Evolutionary conservation across 2,113 vertebrate species (phyloP).

Genomic region (Protomyctophum bolini): DNA sequence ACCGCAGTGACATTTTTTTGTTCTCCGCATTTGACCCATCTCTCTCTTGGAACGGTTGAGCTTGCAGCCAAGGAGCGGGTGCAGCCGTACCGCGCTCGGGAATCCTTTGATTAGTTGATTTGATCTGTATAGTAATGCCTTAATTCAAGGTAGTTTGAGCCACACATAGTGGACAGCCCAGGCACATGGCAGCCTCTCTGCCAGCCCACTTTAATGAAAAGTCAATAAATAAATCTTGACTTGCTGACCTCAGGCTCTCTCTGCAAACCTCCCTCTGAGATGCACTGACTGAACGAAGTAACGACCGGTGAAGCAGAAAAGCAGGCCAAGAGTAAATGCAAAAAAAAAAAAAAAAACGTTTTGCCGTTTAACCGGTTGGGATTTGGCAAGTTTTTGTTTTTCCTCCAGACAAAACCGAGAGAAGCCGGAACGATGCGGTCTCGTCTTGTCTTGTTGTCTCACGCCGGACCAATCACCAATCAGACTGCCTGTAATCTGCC

Average conservation of each 20-base stretch:
- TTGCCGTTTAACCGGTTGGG: slow-evolving; percentile 31
- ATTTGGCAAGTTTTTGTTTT: slow-evolving; percentile 50
- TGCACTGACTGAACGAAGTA: neutral
- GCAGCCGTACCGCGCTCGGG: no score
- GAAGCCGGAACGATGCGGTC: slow-evolving; percentile 44
- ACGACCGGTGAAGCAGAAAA: neutral
- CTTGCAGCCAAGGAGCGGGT: no score
- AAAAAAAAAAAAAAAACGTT: no score
- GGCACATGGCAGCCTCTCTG: neutral
- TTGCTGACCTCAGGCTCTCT: neutral
- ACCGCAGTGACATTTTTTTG: no score
- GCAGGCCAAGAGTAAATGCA: neutral
- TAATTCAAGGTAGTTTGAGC: no score
- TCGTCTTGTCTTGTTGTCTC: slow-evolving; percentile 23
- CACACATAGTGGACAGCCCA: no score
- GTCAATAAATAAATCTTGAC: neutral
- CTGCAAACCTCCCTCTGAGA: neutral
- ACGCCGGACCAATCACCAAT: slow-evolving; percentile 58
- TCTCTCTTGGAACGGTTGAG: no score
- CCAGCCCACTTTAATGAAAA: neutral
- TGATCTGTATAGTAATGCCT: no score
- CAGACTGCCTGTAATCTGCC: slow-evolving; percentile 80
- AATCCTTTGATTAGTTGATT: no score
- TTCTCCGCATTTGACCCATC: no score
- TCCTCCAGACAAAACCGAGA: slow-evolving; percentile 59